phyloP scores from a whole-genome alignment of 1,140 invertebrate species.

The Sycophaga agraensis region DNA sequence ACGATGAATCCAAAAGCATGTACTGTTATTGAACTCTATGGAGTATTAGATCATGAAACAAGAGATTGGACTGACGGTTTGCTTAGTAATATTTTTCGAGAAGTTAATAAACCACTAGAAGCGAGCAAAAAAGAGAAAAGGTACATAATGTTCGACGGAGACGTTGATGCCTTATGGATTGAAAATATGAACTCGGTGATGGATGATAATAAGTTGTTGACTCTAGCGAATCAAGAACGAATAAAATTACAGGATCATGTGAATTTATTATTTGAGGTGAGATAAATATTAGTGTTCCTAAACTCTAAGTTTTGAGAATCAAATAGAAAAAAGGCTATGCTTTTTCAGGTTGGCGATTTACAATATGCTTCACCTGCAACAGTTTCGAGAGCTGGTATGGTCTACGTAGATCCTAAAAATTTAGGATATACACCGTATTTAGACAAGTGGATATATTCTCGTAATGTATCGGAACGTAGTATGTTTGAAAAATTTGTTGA shows the following conservation, averaged over 20 bases:
- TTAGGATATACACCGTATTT: constrained; percentile 84
- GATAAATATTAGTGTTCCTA: neutral
- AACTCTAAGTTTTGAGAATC: too few relatives aligned
- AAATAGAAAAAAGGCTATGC: too few relatives aligned
- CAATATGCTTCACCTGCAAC: constrained; percentile 89
- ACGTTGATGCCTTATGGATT: constrained; percentile 91
- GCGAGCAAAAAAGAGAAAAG: constrained; percentile 65
- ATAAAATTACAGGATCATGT: constrained; percentile 81
- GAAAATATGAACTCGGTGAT: constrained; percentile 97
- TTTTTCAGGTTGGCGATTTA: constrained; percentile 73
- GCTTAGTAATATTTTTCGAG: constrained; percentile 85
- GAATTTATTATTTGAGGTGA: constrained; percentile 83
- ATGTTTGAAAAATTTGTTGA: constrained; percentile 66
- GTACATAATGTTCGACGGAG: constrained; percentile 90
- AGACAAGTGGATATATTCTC: constrained; percentile 68
- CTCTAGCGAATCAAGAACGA: constrained; percentile 86
- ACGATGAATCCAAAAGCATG: constrained; percentile 86
- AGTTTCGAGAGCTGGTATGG: constrained; percentile 89
- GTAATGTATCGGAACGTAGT: constrained; percentile 58
- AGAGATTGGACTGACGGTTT: constrained; percentile 92
- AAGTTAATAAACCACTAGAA: constrained; percentile 78
- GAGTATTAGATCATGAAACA: constrained; percentile 80
- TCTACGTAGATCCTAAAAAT: constrained; percentile 90
- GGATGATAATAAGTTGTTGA: constrained; percentile 90
- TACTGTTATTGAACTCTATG: constrained; percentile 86